A percentile compares a stretch with the other conserved stretches of the same genome.
phyloP scores from a whole-genome alignment of 2,113 vertebrate genomes.

The Ascaphus truei region DNA sequence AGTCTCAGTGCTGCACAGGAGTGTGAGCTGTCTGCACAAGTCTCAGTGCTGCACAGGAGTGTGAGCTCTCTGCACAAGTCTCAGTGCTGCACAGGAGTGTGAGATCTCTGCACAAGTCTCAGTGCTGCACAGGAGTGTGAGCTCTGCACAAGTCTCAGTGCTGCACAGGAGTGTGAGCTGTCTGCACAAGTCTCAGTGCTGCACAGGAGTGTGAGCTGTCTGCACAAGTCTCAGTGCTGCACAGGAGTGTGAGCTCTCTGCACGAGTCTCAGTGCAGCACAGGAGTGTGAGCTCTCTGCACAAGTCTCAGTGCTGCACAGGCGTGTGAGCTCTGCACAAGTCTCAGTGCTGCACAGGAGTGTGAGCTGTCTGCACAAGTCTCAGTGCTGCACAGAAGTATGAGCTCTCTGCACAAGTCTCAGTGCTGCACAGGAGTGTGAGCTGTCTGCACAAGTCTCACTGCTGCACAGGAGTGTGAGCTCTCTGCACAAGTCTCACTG shows the following conservation, averaged over 20 bases:
- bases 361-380: slow-evolving; percentile 18
- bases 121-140: background rate
- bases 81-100: background rate
- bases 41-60: slow-evolving; percentile 27
- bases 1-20: slow-evolving; percentile 17
- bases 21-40: slow-evolving; percentile 16
- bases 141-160: slow-evolving; percentile 43
- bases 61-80: slow-evolving; percentile 39
- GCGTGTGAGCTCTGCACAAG: slow-evolving; percentile 32
- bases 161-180: background rate
- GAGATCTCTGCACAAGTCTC: slow-evolving; percentile 41
- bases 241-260: background rate
- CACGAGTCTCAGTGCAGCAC: slow-evolving; percentile 44
- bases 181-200: slow-evolving; percentile 44
- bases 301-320: slow-evolving; percentile 37
- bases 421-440: background rate
- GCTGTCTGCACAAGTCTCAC: slow-evolving; percentile 41
- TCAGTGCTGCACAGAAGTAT: slow-evolving; percentile 17
- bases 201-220: too few relatives aligned
- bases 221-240: slow-evolving; percentile 34
- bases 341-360: too few relatives aligned
- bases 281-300: slow-evolving; percentile 19
- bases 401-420: slow-evolving; percentile 41
- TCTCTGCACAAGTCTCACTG: slow-evolving; percentile 42
- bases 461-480: background rate